Conservation (phyloP, 1,140 invertebrate species). For the Sipha flava region DNA sequence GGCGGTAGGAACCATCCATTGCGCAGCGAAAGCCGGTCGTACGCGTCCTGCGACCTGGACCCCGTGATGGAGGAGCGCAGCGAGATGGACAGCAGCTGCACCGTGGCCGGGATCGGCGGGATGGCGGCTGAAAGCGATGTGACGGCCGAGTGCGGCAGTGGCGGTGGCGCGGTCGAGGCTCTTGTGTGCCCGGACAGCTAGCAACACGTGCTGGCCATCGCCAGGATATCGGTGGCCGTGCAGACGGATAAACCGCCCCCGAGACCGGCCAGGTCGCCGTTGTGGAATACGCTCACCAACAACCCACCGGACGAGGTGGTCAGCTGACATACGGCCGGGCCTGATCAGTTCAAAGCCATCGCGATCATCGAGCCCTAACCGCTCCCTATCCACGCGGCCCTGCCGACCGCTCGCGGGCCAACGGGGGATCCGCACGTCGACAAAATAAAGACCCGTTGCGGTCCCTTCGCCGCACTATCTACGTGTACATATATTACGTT, state of each 20-base stretch:
- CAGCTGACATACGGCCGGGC: conserved; percentile 7
- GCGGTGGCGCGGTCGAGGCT: background rate
- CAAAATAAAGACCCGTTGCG: too few relatives aligned
- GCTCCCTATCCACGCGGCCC: background rate
- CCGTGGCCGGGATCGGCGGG: background rate
- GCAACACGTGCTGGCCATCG: conserved; percentile 27
- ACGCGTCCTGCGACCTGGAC: conserved; percentile 16
- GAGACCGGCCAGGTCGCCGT: background rate
- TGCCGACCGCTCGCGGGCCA: background rate
- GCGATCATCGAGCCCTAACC: conserved; percentile 14
- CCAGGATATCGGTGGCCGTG: conserved; percentile 29
- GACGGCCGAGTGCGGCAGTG: too few relatives aligned
- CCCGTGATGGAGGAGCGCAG: conserved; percentile 9
- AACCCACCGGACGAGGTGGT: conserved; percentile 6
- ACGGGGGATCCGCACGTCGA: too few relatives aligned
- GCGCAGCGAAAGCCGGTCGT: conserved; percentile 19
- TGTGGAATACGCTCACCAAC: conserved; percentile 26
- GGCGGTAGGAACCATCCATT: background rate
- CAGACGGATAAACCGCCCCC: conserved; percentile 23
- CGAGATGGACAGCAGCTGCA: conserved; percentile 9
- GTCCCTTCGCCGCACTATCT: too few relatives aligned
- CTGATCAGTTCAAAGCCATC: background rate
- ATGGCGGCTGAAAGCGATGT: background rate
- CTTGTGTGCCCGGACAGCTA: conserved; percentile 26
- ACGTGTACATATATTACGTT: too few relatives aligned